A percentile compares a stretch with the other conserved stretches of the same genome.
Evolutionary conservation across 2,888 invertebrate genomes (phyloP).

Genomic region (Trissolcus brochymenae): DNA sequence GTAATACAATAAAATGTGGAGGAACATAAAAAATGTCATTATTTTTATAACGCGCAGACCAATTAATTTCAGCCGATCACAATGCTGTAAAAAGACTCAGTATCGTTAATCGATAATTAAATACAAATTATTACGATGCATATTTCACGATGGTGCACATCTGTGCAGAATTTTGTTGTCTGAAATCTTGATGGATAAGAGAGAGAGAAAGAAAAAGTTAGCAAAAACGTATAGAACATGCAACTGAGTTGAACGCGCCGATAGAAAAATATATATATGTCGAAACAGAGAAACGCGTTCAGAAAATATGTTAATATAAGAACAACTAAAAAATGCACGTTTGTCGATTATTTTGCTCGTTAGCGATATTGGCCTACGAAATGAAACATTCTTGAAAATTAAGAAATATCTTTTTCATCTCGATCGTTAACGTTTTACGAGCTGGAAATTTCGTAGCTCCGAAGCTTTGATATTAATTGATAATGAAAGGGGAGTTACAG

Average conservation of each 20-base stretch:
- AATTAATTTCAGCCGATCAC: too few relatives aligned
- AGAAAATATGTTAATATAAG: constrained; percentile 30
- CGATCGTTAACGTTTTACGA: constrained; percentile 44
- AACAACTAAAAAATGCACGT: constrained; percentile 35
- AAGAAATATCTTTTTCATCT: constrained; percentile 51
- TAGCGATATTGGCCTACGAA: constrained; percentile 28
- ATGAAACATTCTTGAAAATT: constrained; percentile 44
- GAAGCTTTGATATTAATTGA: constrained; percentile 43
- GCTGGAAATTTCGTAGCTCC: constrained; percentile 24
- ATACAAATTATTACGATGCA: constrained; percentile 1
- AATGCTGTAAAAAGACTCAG: too few relatives aligned
- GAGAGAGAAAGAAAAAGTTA: background rate
- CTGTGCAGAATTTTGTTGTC: background rate
- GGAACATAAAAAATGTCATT: too few relatives aligned
- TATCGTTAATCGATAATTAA: constrained; percentile 21
- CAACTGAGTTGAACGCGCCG: constrained; percentile 17
- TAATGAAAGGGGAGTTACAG: constrained; percentile 33
- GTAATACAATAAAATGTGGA: too few relatives aligned
- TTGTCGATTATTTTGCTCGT: constrained; percentile 22
- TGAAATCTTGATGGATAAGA: background rate
- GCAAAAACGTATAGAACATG: constrained; percentile 5
- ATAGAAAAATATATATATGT: constrained; percentile 22
- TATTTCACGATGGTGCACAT: background rate
- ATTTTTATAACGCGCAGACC: too few relatives aligned
- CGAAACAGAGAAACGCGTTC: constrained; percentile 13